These are phyloP conservation scores for Serranus cabrilla DNA, from an alignment of 2,797 vertebrate species.

Conservation along the genomic window DNA sequence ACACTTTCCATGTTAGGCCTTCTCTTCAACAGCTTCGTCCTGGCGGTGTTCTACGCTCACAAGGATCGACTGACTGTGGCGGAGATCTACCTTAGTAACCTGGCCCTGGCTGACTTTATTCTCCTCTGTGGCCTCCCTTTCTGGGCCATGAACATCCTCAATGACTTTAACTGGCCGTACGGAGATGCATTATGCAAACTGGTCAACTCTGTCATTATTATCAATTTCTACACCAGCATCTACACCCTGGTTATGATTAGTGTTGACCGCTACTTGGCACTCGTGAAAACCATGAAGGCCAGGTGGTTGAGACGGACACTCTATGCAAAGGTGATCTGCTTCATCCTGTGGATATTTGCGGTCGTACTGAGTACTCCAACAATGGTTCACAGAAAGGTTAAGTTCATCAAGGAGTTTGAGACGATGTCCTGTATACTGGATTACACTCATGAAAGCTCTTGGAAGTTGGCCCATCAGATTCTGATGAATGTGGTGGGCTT, in stretches of 20 bases:
- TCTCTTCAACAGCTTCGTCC: conserved; percentile 90
- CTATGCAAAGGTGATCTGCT: conserved; percentile 88
- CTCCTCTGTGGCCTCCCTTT: conserved; percentile 90
- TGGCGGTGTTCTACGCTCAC: conserved; percentile 87
- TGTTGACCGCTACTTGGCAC: conserved; percentile 92
- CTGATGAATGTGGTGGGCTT: conserved; percentile 89
- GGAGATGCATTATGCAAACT: conserved; percentile 89
- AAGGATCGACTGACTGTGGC: conserved; percentile 88
- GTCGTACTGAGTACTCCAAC: conserved; percentile 85
- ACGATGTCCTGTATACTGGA: conserved; percentile 79
- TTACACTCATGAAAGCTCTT: conserved; percentile 61
- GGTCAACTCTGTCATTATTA: conserved; percentile 82
- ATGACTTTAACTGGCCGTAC: conserved; percentile 89
- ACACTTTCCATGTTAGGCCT: conserved; percentile 81
- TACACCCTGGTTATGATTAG: conserved; percentile 93
- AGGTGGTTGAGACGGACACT: conserved; percentile 84
- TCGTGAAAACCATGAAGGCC: conserved; percentile 91
- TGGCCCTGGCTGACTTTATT: conserved; percentile 90
- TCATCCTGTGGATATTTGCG: conserved; percentile 87
- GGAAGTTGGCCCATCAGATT: conserved; percentile 85
- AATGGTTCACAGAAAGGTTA: conserved; percentile 83
- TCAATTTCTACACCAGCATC: conserved; percentile 92
- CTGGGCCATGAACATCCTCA: conserved; percentile 91
- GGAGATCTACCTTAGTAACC: conserved; percentile 93
- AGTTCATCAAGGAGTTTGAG: not conserved